Evolutionary conservation across 2,113 vertebrate genomes (phyloP), one percentile per base, ranked within the genome.

Genomic region (Xerus inauris): DNA sequence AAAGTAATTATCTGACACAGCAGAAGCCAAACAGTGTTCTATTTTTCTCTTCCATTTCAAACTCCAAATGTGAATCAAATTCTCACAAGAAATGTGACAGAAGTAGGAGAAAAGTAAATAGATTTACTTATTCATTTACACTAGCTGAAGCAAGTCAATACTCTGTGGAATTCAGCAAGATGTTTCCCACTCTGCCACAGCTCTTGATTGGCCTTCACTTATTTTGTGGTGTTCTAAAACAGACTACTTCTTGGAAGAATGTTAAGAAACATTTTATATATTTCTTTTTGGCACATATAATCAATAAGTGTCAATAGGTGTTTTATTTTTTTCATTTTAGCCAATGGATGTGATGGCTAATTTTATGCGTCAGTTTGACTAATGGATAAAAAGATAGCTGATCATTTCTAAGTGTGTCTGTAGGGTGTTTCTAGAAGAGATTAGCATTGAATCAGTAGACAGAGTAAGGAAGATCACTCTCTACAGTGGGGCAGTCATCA

Each of bases 1-100:
- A 96, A 95, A 97, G 94, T 90, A 97, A 98, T 97, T 98, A 97
- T 97, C 92, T 97, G 96, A 96, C 96, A 92, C 96, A 97, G 96
- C 96, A 87, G 94, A 97, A 87, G 83, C 80, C 97, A 95, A 97
- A 91, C 89, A 91, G 80, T 42, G 19, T 62, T 97, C 89, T 93
- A 97, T 91, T 97, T 96, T 96, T 97, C 94, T 97, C 95, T 96
- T 97, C 32, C 71, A 96, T 81, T 95, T 96, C 76, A 73, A 49
- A 92, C 83, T 81, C 75, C 5, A 7, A 97, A 96, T 69, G 65
- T 62, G 94, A 97, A 96, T 97, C 94, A 94, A 89, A 91, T 97
- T 95, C 90, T 97, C 87, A 87, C 94, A 93, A 94, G 83, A 91
- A 94, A 96, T 95, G 9, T 95, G 92, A 84, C 87, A 97, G 87